A percentile compares a stretch with the other conserved stretches of the same genome.
Evolutionary conservation across 2,797 vertebrate species (phyloP).

Genomic region (Glossophaga mutica): DNA sequence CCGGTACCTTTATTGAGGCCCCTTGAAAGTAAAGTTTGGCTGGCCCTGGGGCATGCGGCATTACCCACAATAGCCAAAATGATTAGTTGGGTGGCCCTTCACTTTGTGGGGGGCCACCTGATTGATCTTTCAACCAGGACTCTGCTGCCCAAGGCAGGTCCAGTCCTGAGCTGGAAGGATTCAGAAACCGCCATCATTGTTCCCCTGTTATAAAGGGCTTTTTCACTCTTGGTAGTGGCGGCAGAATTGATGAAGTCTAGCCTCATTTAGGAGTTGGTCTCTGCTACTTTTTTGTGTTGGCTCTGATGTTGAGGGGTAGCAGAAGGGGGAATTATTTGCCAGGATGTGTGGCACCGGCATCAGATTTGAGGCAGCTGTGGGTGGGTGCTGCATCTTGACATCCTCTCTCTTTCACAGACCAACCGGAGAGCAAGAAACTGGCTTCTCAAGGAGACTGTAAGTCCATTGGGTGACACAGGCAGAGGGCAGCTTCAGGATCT

Average conservation of each 20-base stretch:
- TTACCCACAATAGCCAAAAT: background rate
- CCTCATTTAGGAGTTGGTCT: background rate
- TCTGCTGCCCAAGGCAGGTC: background rate
- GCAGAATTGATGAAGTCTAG: background rate
- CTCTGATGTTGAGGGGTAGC: background rate
- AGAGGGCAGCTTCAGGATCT: background rate
- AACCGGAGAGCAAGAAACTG: constrained; percentile 95
- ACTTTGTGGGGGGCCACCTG: background rate
- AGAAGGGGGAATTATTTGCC: background rate
- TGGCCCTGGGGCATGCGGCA: background rate
- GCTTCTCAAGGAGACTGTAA: constrained; percentile 90
- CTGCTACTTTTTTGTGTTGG: background rate
- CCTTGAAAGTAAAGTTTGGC: background rate
- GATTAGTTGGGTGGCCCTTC: background rate
- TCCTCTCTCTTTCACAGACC: constrained; percentile 84
- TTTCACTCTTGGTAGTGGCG: background rate
- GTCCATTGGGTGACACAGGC: constrained; percentile 21
- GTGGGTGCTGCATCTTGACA: constrained; percentile 45
- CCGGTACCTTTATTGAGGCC: background rate
- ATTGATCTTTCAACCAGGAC: background rate
- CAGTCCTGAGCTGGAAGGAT: background rate
- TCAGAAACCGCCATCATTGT: background rate
- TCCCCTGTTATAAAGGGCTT: background rate
- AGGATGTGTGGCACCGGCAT: background rate
- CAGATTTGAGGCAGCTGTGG: background rate